These are phyloP conservation scores for Caenorhabditis japonica DNA, from an alignment of 2,888 invertebrate species.

Conservation along the genomic window DNA sequence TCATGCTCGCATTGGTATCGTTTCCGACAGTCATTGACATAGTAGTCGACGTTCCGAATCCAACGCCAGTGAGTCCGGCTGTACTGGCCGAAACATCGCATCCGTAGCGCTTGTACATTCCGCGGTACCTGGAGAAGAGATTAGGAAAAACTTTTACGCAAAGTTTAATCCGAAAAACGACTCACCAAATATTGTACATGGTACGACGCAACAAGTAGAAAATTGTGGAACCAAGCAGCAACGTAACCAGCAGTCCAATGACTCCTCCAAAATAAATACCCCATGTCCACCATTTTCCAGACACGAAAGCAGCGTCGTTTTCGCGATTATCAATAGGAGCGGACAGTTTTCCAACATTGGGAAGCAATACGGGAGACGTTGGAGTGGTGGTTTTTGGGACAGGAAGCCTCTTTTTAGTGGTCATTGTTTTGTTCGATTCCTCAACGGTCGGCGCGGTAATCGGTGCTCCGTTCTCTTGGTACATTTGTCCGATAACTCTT, in stretches of 20 bases:
- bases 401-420: not conserved
- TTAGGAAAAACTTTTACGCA: not conserved
- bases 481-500: not conserved
- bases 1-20: not conserved
- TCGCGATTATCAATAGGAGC: not conserved
- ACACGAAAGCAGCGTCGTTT: not conserved
- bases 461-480: not conserved
- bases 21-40: not conserved
- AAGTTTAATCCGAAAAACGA: not conserved
- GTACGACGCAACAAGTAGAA: constrained; percentile 28
- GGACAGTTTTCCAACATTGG: not conserved
- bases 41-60: constrained; percentile 15
- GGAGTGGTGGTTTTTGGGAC: constrained; percentile 3
- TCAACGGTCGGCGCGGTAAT: not conserved
- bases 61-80: constrained; percentile 37
- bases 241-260: constrained; percentile 11
- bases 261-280: constrained; percentile 26
- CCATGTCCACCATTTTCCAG: constrained; percentile 41
- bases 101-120: constrained; percentile 57
- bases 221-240: constrained; percentile 15
- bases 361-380: not conserved
- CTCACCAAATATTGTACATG: constrained; percentile 26
- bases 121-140: constrained; percentile 38
- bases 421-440: constrained; percentile 9
- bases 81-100: constrained; percentile 48